Percentiles rank a stretch among this genome's conserved stretches.
Evolutionary conservation across 2,113 vertebrate species (phyloP).

Genomic region (Zosterops japonicus): DNA sequence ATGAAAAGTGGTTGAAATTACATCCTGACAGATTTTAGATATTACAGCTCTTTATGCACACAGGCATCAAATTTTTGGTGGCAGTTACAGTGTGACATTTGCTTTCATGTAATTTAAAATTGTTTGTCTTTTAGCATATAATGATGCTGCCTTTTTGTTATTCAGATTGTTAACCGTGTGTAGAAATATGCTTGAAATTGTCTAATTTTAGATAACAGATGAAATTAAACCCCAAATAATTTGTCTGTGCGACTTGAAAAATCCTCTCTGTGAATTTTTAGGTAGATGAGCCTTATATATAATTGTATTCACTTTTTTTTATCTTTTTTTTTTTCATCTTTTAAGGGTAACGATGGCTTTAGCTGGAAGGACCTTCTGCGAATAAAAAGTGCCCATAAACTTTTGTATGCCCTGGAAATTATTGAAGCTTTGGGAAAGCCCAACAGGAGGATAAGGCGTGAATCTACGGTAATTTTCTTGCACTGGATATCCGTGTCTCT

Average conservation of each 20-base stretch:
- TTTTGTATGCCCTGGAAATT: slow-evolving; percentile 96
- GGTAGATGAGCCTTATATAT: not conserved
- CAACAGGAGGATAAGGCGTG: slow-evolving; percentile 93
- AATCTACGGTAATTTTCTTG: slow-evolving; percentile 85
- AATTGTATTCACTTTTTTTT: not conserved
- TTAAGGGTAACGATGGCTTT: slow-evolving; percentile 86
- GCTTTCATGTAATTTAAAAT: not conserved
- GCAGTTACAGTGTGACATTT: not conserved
- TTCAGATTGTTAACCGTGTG: not conserved
- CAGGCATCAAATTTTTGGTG: not conserved
- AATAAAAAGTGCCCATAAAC: slow-evolving; percentile 97
- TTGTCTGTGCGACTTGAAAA: not conserved
- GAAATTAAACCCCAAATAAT: not conserved
- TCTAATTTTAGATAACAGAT: not conserved
- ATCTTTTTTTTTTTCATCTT: not conserved
- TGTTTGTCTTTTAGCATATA: not conserved
- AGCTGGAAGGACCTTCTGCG: slow-evolving; percentile 96
- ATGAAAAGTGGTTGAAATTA: not conserved
- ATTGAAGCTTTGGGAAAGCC: slow-evolving; percentile 97
- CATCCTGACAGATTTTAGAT: not conserved
- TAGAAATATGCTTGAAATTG: not conserved
- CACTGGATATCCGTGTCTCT: not conserved
- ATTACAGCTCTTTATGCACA: not conserved
- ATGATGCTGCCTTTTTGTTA: not conserved
- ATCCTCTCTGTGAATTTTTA: not conserved